Evolutionary conservation across 2,888 invertebrate genomes (phyloP), one percentile per base, ranked within the genome.

Genomic region (Rhagophthalmus giganteus): DNA sequence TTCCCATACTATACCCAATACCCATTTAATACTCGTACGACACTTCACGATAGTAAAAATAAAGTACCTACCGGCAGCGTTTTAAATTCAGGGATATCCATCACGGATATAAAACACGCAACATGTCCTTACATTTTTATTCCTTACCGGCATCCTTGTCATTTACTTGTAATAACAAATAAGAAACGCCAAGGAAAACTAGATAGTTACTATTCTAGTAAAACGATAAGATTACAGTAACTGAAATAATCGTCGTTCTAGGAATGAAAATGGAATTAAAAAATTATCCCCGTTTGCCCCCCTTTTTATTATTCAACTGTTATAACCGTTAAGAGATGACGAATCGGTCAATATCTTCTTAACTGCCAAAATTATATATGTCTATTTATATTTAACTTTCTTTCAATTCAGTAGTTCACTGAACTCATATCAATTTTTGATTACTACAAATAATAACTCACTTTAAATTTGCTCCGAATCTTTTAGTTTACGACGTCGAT

Each of bases 291-390:
- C n/a, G n/a, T n/a, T n/a, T n/a, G n/a, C n/a, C n/a, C n/a, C n/a
- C n/a, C n/a, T n/a, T n/a, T n/a, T n/a, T n/a, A 20, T 20, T 20
- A 20, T 20, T 20, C n/a, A n/a, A n/a, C n/a, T n/a, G n/a, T n/a
- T n/a, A n/a, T n/a, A n/a, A n/a, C n/a, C n/a, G n/a, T n/a, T n/a
- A n/a, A n/a, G n/a, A n/a, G n/a, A n/a, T n/a, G n/a, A n/a, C n/a
- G n/a, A n/a, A 38, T 41, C 42, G 53, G 48, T 44, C 42, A 47
- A 48, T 48, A 47, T 42, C 53, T 48, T 44, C 33, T 53, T 53
- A 48, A 53, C 48, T 53, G 48, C 48, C 48, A 14, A 48, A 53
- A 42, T 48, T 48, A 53, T 46, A 47, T 39, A 32, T 25, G 20
- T 15, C 27, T 37, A 39, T 44, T 48, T 42, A 47, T 48, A 35